Base-by-base conservation (phyloP, 2,113 vertebrate species). In the Spheniscus mendiculus region DNA sequence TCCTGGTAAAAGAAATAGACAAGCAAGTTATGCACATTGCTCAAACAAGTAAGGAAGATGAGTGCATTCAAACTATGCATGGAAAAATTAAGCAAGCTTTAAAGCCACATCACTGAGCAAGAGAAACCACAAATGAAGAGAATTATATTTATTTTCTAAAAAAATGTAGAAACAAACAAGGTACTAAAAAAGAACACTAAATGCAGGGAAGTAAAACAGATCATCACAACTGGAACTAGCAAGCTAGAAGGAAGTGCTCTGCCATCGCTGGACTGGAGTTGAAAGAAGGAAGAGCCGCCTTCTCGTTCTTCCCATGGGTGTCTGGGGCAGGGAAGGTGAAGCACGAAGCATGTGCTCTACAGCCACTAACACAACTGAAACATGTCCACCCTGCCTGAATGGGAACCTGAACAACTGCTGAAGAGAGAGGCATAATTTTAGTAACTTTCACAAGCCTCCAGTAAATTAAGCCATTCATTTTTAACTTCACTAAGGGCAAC, bases 211-310 rank as follows among this genome's bases (percentile, higher is more conserved):
- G 11, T 40, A 78, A 49, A 82, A 40, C 13, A 36, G 23, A 42
- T 40, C 8, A 62, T 23, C 62, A 20, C 32, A 72, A 22, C 25
- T 25, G 17, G 22, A 73, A 73, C 17, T n/a, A 73, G 62, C 14
- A 53, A 63, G 29, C 59, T 63, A 53, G 47, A 66, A 42, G 9
- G 19, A 79, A 72, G 34, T 21, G 18, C n/a, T 59, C 66, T 69
- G 52, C 67, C 15, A 44, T 12, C 0, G 2, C 7, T 62, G 45
- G 30, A 6, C 18, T 17, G 30, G 34, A n/a, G 13, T 0, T 36
- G 15, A 52, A 77, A 76, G 40, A 34, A 85, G 8, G 29, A 34
- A 29, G 52, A 59, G 19, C 19, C 1, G 0, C 11, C 34, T 55
- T 50, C 34, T 66, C 5, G 0, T 29, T 52, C 44, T 65, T 61